Evolutionary conservation across 2,888 invertebrate species (phyloP).

Genomic region (Euspilapteryx auroguttella): DNA sequence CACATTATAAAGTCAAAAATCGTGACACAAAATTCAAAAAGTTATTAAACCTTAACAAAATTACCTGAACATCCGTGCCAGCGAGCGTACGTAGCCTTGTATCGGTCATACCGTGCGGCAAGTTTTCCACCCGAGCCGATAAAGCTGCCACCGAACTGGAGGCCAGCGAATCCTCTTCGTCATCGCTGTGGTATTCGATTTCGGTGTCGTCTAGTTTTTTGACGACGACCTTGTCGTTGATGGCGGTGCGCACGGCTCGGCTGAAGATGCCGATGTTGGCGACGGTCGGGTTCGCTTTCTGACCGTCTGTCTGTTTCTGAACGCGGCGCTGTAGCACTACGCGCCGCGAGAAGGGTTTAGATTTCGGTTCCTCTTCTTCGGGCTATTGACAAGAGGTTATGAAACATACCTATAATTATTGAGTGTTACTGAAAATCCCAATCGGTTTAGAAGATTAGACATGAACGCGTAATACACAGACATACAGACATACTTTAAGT

Average conservation of each 20-base stretch:
- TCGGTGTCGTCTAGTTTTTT: constrained; percentile 20
- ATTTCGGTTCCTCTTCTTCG: constrained; percentile 17
- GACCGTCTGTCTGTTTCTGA: constrained; percentile 11
- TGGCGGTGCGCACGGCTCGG: constrained; percentile 34
- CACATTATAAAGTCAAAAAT: too few relatives aligned
- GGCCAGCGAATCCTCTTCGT: constrained; percentile 19
- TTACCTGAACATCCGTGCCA: constrained; percentile 48
- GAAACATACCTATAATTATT: too few relatives aligned
- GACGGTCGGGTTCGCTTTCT: constrained; percentile 27
- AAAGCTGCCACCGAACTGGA: constrained; percentile 13
- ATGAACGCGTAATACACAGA: too few relatives aligned
- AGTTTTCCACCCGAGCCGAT: constrained; percentile 25
- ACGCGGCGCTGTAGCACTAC: constrained; percentile 34
- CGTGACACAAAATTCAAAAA: too few relatives aligned
- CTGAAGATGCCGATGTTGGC: constrained; percentile 37
- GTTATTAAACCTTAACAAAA: too few relatives aligned
- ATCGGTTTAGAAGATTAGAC: too few relatives aligned
- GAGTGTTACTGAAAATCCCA: too few relatives aligned
- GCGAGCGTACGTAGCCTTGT: constrained; percentile 39
- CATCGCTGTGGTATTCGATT: constrained; percentile 24
- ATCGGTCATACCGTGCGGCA: constrained; percentile 49
- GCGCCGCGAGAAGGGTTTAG: constrained; percentile 23
- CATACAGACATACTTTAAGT: too few relatives aligned
- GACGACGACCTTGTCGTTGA: constrained; percentile 16
- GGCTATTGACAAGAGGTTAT: too few relatives aligned